Evolutionary conservation across 2,797 vertebrate genomes (phyloP).

Genomic region (Enteromius fasciolatus): DNA sequence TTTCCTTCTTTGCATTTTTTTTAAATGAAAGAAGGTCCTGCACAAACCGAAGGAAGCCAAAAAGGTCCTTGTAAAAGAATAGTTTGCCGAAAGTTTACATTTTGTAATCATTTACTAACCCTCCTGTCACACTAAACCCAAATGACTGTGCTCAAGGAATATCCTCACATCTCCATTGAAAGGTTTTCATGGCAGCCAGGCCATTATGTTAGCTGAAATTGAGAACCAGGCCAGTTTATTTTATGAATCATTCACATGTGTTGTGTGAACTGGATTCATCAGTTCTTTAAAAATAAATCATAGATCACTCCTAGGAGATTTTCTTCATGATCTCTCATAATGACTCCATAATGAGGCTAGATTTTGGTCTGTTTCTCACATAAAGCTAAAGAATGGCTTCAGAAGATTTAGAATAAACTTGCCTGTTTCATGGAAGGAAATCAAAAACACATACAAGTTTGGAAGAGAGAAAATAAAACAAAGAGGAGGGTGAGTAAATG

Average conservation of each 20-base stretch:
- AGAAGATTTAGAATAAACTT: neutral
- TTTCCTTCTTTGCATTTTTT: neutral
- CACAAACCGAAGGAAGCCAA: neutral
- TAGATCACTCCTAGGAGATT: neutral
- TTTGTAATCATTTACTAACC: conserved; percentile 13
- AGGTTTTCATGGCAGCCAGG: neutral
- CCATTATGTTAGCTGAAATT: neutral
- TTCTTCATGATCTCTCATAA: neutral
- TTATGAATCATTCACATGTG: neutral
- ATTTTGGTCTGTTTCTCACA: neutral
- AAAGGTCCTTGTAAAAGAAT: neutral
- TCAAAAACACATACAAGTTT: neutral
- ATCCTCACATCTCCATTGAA: neutral
- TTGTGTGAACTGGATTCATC: neutral
- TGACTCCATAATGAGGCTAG: neutral
- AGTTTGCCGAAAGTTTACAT: neutral
- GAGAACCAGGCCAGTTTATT: neutral
- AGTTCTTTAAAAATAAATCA: neutral
- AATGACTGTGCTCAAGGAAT: neutral
- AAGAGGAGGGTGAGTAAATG: conserved; percentile 2
- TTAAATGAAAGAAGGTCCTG: neutral
- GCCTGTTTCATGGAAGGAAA: neutral
- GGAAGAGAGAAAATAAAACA: neutral
- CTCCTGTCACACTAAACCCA: neutral
- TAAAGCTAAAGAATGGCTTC: neutral